Evolutionary conservation across 2,113 vertebrate species (phyloP).

Genomic region (Actenoides lindsayi): DNA sequence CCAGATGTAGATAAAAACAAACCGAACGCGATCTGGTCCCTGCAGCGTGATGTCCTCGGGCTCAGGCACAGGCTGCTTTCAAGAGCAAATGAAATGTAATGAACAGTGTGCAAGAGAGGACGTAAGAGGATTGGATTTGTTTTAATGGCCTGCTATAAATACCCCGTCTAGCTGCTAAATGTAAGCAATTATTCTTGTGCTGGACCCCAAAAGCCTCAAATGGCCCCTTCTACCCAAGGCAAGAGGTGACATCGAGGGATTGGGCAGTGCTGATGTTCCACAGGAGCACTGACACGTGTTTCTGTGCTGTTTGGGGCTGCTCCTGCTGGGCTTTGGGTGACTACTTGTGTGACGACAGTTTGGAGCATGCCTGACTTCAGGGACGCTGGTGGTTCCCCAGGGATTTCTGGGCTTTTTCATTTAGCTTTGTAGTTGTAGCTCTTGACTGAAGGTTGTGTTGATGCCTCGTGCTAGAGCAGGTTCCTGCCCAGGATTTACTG

Average conservation of each 20-base stretch:
- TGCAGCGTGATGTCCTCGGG: background rate
- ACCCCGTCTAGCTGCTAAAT: background rate
- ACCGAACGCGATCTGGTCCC: background rate
- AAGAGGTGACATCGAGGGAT: accelerated
- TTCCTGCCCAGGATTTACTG: too few relatives aligned
- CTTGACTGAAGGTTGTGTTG: background rate
- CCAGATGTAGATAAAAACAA: background rate
- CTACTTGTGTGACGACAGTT: background rate
- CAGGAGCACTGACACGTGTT: accelerated
- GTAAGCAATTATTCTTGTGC: background rate
- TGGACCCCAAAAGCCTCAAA: background rate
- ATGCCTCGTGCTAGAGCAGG: background rate
- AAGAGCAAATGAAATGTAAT: background rate
- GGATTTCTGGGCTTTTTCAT: background rate
- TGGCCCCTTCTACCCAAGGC: background rate
- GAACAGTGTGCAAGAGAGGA: background rate
- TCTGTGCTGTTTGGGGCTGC: background rate
- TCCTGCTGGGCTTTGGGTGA: background rate
- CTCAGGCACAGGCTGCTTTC: background rate
- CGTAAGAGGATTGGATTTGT: background rate
- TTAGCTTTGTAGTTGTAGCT: background rate
- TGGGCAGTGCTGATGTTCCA: background rate
- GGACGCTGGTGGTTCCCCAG: background rate
- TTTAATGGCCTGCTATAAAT: conserved; percentile 41
- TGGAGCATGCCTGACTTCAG: background rate